phyloP scores from a whole-genome alignment of 23 tunicate genomes.

The Halocynthia aurantium region DNA sequence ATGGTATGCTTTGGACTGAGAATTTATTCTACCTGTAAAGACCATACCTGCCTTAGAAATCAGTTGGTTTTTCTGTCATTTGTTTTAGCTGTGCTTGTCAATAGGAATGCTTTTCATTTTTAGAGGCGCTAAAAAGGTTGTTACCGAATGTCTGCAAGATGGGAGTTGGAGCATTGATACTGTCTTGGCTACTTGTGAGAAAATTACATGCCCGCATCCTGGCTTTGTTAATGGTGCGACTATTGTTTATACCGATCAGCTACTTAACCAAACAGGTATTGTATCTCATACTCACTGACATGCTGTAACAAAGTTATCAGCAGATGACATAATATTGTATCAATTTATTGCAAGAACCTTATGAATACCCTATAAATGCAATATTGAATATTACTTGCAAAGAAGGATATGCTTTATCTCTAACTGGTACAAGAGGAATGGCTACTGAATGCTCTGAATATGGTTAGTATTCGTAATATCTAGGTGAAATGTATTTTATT shows the following conservation, averaged over 20 bases:
- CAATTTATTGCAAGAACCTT: conserved; percentile 17
- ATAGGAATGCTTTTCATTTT: neutral
- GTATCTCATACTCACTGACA: neutral
- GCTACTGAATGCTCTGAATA: conserved; percentile 14
- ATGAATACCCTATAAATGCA: conserved; percentile 8
- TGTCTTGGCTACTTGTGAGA: conserved; percentile 17
- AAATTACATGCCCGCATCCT: conserved; percentile 22
- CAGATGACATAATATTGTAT: neutral
- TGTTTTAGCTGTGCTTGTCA: neutral
- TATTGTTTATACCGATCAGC: neutral
- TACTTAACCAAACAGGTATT: conserved; percentile 2
- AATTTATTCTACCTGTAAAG: too few relatives aligned
- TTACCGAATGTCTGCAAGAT: conserved; percentile 9
- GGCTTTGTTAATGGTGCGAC: conserved; percentile 8
- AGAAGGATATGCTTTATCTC: conserved; percentile 29
- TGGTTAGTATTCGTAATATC: conserved; percentile 14
- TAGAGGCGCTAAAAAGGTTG: neutral
- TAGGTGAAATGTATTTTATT: neutral
- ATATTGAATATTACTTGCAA: conserved; percentile 25
- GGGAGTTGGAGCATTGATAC: conserved; percentile 32
- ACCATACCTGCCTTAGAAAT: too few relatives aligned
- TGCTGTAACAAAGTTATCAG: neutral
- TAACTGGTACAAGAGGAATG: neutral
- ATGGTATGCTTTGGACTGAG: too few relatives aligned
- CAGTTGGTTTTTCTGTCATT: too few relatives aligned